A percentile compares a stretch with the other conserved stretches of the same genome.
Evolutionary conservation across 1,140 invertebrate species (phyloP).

Genomic region (Ylistrum balloti): DNA sequence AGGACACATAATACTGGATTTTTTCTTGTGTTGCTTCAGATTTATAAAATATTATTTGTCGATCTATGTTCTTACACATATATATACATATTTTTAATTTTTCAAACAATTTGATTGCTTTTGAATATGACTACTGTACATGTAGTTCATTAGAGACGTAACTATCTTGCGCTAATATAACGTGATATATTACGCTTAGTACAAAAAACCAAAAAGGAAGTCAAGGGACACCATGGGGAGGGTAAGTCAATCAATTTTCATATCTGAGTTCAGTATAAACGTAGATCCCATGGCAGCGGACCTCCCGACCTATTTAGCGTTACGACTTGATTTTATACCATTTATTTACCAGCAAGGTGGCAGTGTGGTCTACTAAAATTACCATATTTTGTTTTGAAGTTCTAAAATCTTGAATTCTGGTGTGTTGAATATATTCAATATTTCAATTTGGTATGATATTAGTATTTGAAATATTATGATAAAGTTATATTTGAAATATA

Average conservation of each 20-base stretch:
- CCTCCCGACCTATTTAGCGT: background rate
- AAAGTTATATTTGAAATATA: background rate
- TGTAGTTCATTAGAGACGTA: no score
- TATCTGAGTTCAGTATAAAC: slow-evolving; percentile 39
- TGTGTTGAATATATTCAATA: background rate
- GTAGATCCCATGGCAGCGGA: slow-evolving; percentile 36
- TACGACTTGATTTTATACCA: background rate
- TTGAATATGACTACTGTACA: no score
- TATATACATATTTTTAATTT: no score
- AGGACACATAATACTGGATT: no score
- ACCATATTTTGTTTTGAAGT: background rate
- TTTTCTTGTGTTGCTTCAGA: no score
- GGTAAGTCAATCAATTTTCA: slow-evolving; percentile 35
- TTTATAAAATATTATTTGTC: no score
- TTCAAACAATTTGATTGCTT: no score
- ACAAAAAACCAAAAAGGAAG: no score
- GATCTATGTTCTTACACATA: no score
- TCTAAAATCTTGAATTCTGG: background rate
- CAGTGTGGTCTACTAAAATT: background rate
- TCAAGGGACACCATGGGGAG: slow-evolving; percentile 36
- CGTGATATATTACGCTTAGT: no score
- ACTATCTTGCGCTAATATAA: no score
- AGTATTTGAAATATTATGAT: background rate
- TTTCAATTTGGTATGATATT: background rate
- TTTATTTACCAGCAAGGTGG: background rate